These are phyloP conservation scores for Drosophila greeni DNA, from an alignment of 2,888 invertebrate species.

Conservation along the genomic window DNA sequence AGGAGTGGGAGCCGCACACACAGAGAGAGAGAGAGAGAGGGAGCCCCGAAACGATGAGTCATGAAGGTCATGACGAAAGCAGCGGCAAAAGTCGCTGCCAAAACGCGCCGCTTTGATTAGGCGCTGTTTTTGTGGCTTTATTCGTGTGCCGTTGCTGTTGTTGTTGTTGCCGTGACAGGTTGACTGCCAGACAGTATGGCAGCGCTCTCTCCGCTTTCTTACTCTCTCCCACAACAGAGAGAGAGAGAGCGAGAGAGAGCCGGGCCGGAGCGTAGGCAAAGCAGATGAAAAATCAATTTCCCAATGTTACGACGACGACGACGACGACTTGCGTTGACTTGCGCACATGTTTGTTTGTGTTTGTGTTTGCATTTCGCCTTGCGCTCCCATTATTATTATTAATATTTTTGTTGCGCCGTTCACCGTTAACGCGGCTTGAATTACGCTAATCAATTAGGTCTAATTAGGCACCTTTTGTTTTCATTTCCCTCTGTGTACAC, in stretches of 20 bases:
- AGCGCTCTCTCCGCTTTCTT: constrained; percentile 49
- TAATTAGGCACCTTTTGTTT: constrained; percentile 14
- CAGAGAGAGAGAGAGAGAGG: constrained; percentile 2
- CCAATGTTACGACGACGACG: constrained; percentile 70
- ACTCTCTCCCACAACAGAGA: constrained; percentile 1
- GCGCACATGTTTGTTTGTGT: constrained; percentile 46
- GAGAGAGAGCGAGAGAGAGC: constrained; percentile 15
- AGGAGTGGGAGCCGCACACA: background rate
- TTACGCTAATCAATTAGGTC: constrained; percentile 19
- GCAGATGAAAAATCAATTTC: constrained; percentile 76
- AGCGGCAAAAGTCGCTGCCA: constrained; percentile 50
- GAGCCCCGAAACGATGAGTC: constrained; percentile 76
- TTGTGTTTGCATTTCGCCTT: constrained; percentile 32
- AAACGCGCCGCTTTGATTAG: constrained; percentile 68
- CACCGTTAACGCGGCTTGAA: constrained; percentile 6
- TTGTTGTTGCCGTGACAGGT: constrained; percentile 54
- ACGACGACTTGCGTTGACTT: too few species aligned
- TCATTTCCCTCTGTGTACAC: constrained; percentile 2
- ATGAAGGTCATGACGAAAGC: constrained; percentile 79
- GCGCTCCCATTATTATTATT: constrained; percentile 27
- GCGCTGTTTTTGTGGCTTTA: constrained; percentile 26
- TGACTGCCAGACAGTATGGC: constrained; percentile 73
- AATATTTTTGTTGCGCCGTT: constrained; percentile 31
- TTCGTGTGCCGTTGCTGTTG: constrained; percentile 7
- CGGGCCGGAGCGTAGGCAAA: constrained; percentile 22